Conservation (phyloP, 1,140 invertebrate genomes). For the Globodera ellingtonae region DNA sequence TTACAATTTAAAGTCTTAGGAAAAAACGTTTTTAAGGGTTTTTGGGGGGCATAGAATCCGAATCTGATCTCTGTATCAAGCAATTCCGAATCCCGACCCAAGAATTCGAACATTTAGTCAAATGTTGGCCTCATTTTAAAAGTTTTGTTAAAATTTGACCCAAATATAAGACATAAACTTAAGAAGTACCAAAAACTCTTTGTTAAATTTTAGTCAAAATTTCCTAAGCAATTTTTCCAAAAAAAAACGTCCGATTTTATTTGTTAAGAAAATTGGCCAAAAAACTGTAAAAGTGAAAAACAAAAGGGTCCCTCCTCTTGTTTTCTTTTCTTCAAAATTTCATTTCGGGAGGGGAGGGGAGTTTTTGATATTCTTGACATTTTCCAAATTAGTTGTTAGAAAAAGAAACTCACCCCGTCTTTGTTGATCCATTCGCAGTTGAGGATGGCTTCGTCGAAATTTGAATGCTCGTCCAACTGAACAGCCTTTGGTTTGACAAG, state of each 20-base stretch:
- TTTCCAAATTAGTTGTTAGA: constrained; percentile 10
- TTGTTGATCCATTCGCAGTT: constrained; percentile 84
- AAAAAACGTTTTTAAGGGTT: neutral
- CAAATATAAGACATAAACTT: neutral
- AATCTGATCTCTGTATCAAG: no score
- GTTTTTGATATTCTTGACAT: neutral
- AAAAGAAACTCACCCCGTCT: constrained; percentile 55
- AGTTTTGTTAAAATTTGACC: neutral
- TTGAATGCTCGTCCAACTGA: constrained; percentile 76
- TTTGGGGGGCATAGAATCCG: neutral
- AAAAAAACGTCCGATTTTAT: no score
- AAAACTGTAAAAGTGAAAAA: neutral
- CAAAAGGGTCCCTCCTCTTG: neutral
- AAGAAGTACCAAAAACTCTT: neutral
- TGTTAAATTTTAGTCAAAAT: no score
- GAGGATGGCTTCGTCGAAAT: constrained; percentile 77
- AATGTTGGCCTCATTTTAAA: neutral
- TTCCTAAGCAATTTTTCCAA: no score
- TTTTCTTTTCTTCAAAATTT: no score
- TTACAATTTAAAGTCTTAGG: no score
- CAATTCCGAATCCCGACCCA: no score
- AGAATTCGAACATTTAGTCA: neutral
- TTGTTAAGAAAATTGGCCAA: no score
- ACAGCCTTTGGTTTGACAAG: constrained; percentile 79
- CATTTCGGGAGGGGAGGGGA: no score